Evolutionary conservation across 2,888 invertebrate genomes (phyloP), one percentile per base, ranked within the genome.

Genomic region (Enoplolaimus lenunculus): DNA sequence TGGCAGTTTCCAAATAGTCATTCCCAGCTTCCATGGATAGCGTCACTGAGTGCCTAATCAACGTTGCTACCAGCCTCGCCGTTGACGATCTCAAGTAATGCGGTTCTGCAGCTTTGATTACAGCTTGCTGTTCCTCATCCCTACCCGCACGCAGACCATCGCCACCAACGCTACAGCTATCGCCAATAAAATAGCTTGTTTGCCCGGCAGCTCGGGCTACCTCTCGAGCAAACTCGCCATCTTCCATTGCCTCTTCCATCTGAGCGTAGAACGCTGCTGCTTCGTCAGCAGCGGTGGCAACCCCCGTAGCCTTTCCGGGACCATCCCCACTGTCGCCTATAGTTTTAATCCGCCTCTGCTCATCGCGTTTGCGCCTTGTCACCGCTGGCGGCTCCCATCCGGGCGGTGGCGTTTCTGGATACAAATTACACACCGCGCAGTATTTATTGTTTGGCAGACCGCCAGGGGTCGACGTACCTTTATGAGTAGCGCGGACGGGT

Each of bases 371-470:
- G 7, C 45, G 7, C 7, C 45, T 45, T 13, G 7, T 7, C 45
- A 21, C 7, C 45, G 45, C 45, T 21, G 45, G 45, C 7, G 45
- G 45, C 45, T 45, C 7, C 7, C 21, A 45, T 45, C 45, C 45
- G 21, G 45, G 45, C 45, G 45, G 45, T 21, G 45, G 45, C 21
- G 45, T 45, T 45, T 45, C 45, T 13, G 77, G 78, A 71, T 79
- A 78, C 45, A 79, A 70, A 73, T 79, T 79, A 73, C 79, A 79
- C 13, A 71, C 30, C 0, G 34, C 72, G 71, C 79, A 79, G 31
- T 69, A 30, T 69, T 78, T 78, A 72, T 79, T 79, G 71, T 79
- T 77, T 0, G 77, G 77, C 33, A 77, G 71, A 13, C 77, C 77
- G 26, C 77, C 76, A 7, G 76, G 75, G 68, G 71, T 74, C 2